A percentile compares a stretch with the other conserved stretches of the same genome.
Evolutionary conservation across 2,113 vertebrate species (phyloP).

Genomic region (Columbina picui): DNA sequence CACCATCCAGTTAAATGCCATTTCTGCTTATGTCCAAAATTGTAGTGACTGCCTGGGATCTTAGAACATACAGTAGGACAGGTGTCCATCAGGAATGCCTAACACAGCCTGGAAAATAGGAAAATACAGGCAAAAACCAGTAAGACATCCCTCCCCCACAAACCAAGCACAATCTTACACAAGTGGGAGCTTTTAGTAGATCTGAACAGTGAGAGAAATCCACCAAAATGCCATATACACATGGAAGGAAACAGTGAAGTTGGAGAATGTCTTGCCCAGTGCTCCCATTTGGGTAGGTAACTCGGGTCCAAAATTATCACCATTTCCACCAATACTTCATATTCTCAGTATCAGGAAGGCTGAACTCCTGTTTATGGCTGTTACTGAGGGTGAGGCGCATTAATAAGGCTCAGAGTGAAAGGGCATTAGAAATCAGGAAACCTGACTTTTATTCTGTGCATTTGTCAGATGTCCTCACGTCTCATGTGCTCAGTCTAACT

Average conservation of each 20-base stretch:
- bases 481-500: background rate
- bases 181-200: background rate
- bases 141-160: background rate
- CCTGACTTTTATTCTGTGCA: background rate
- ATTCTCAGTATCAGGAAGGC: background rate
- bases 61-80: background rate
- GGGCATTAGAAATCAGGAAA: background rate
- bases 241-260: background rate
- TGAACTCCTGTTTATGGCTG: background rate
- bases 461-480: background rate
- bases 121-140: background rate
- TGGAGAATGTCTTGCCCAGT: background rate
- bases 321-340: background rate
- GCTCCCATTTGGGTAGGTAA: background rate
- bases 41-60: background rate
- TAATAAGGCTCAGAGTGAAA: background rate
- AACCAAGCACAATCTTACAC: background rate
- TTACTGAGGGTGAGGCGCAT: background rate
- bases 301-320: background rate
- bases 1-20: background rate
- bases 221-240: background rate
- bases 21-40: background rate
- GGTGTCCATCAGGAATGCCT: background rate
- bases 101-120: background rate
- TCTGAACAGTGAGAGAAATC: background rate